Percentiles rank a stretch among this genome's conserved stretches.
Evolutionary conservation across 2,888 invertebrate genomes (phyloP).

Genomic region (Rhagium mordax): DNA sequence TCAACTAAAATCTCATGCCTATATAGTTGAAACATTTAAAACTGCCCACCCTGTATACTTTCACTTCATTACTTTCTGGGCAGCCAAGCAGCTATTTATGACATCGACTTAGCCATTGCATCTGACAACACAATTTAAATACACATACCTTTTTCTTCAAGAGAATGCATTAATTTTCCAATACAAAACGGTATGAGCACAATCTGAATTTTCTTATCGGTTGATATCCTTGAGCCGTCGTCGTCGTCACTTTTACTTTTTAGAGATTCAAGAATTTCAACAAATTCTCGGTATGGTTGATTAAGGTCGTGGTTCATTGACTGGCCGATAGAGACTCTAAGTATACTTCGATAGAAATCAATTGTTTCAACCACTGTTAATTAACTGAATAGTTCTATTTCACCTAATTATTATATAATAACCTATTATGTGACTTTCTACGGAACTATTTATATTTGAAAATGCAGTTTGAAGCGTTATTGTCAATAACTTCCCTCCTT

Average conservation of each 20-base stretch:
- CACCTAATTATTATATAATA: too few species aligned
- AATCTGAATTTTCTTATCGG: background rate
- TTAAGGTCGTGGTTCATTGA: background rate
- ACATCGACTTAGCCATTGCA: too few species aligned
- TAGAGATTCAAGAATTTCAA: constrained; percentile 40
- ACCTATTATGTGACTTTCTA: constrained; percentile 37
- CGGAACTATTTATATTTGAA: constrained; percentile 25
- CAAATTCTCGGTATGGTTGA: background rate
- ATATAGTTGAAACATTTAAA: too few species aligned
- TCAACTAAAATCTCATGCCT: too few species aligned
- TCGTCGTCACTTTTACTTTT: constrained; percentile 47
- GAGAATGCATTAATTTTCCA: too few species aligned
- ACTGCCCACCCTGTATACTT: too few species aligned
- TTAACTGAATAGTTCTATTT: too few species aligned
- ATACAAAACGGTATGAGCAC: background rate
- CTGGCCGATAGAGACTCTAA: background rate
- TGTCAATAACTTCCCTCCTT: constrained; percentile 35
- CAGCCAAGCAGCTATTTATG: too few species aligned
- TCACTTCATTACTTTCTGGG: too few species aligned
- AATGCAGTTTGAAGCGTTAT: background rate
- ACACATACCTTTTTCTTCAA: too few species aligned
- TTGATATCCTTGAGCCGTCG: constrained; percentile 42
- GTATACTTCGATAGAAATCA: background rate
- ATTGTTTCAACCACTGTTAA: background rate
- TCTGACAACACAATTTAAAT: too few species aligned